Conservation (phyloP, 2,888 invertebrate genomes). For the Perizoma affinitatum region DNA sequence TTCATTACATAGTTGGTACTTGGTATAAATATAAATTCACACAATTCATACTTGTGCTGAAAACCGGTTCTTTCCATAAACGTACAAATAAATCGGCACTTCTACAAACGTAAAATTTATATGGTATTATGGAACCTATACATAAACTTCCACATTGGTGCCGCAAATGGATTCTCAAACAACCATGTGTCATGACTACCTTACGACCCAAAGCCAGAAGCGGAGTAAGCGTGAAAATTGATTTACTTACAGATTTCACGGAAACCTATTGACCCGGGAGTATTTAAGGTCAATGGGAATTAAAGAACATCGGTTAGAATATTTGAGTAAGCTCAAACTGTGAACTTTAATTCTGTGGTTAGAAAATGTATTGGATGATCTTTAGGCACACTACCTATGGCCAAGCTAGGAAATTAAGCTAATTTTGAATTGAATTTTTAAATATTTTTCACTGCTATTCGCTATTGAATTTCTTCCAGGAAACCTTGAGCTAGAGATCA, state of each 20-base stretch:
- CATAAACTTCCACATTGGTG: conserved; percentile 24
- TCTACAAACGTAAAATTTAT: neutral
- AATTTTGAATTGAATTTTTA: no score
- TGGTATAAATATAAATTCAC: no score
- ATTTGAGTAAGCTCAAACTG: neutral
- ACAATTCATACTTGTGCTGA: conserved; percentile 11
- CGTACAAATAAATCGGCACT: neutral
- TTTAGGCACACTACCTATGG: neutral
- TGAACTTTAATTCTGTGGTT: conserved; percentile 2
- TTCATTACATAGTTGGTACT: no score
- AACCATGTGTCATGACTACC: conserved; percentile 48
- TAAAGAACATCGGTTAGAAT: conserved; percentile 12
- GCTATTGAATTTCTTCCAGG: no score
- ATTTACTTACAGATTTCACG: conserved; percentile 49
- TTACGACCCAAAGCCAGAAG: conserved; percentile 34
- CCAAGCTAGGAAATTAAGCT: no score
- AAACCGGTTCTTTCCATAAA: conserved; percentile 11
- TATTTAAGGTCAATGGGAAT: conserved; percentile 40
- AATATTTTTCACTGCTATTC: no score
- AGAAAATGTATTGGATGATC: neutral
- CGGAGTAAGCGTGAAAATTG: conserved; percentile 51
- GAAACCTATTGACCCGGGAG: conserved; percentile 38
- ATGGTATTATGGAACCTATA: neutral
- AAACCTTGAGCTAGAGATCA: no score
- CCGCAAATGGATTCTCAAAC: conserved; percentile 58